Evolutionary conservation across 2,113 vertebrate species (phyloP), one percentile per base, ranked within the genome.

Genomic region (Lucifuga dentata): DNA sequence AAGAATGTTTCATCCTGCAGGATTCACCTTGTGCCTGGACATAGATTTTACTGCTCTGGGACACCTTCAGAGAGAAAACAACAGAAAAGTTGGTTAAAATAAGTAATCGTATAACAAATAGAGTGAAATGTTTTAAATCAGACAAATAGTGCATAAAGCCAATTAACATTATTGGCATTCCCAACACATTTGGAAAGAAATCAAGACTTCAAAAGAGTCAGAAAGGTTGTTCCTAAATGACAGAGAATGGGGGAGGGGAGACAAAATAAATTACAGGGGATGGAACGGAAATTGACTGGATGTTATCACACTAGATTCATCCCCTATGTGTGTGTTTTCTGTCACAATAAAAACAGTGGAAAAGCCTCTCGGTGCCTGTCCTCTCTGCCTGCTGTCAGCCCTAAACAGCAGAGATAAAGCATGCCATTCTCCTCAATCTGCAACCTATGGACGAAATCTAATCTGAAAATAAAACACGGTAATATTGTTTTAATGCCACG

Each of bases 21-120:
- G 46, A 51, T 92, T 94, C 87, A 98, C 97, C 97, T 97, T 99
- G 97, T 45, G 92, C 91, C 57, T 98, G 96, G 13, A 99, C 91
- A 13, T 89, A 85, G 43, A 98, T 95, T 91, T 96, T 96, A 61
- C 76, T 90, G 80, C 86, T 88, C 12, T 92, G 92, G 33, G 92
- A 92, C 1, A 93, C 93, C 98, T 99, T 86, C 29, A 86, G 89
- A 83, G 68, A 81, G 12, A 21, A 32, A 62, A 43, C 24, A 53
- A 55, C 71, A 15, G 13, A 11, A 39, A 52, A 12, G 41, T 48
- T 68, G 55, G 72, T 53, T 61, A 68, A 64, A 78, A 64, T 39
- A 82, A 23, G 8, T 12, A 35, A 5, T 36, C 23, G 26, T 5
- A 39, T 38, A 16, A 33, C 16, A 68, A n/a, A 32, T 58, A 35